phyloP scores from a whole-genome alignment of 2,113 vertebrate species.

The Gymnogyps californianus region DNA sequence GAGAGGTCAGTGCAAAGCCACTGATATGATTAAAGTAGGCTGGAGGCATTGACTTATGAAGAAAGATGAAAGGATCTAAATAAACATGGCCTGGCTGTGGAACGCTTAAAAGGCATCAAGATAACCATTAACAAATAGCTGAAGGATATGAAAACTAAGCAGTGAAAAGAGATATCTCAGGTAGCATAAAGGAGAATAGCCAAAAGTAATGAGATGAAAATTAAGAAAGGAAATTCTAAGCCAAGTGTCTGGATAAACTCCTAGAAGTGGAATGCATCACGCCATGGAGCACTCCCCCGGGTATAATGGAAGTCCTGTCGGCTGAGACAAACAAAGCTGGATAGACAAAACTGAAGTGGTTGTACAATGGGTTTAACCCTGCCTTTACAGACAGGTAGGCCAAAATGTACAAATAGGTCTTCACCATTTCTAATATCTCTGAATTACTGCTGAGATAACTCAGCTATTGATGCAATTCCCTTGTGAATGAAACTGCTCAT shows the following conservation, averaged over 20 bases:
- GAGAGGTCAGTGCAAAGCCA: constrained; percentile 38
- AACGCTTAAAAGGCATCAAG: constrained; percentile 21
- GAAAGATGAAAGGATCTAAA: constrained; percentile 48
- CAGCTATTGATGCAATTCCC: neutral
- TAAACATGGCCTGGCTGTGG: neutral
- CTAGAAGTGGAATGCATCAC: neutral
- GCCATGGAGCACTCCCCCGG: neutral
- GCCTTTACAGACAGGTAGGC: neutral
- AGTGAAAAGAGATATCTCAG: neutral
- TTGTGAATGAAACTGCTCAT: neutral
- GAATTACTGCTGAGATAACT: neutral
- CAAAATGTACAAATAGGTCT: neutral
- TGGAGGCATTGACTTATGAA: constrained; percentile 43
- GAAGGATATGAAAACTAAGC: constrained; percentile 29
- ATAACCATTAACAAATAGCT: constrained; percentile 47
- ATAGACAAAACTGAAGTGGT: neutral
- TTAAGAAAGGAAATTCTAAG: neutral
- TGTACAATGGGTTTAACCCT: neutral
- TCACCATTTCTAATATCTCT: neutral
- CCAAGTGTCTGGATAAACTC: neutral
- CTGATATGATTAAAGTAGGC: constrained; percentile 46
- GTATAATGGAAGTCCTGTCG: neutral
- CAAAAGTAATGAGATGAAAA: constrained; percentile 25
- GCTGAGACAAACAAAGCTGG: neutral
- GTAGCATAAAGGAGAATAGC: neutral